Conservation (phyloP, 2,797 vertebrate species). For the Hipposideros larvatus region DNA sequence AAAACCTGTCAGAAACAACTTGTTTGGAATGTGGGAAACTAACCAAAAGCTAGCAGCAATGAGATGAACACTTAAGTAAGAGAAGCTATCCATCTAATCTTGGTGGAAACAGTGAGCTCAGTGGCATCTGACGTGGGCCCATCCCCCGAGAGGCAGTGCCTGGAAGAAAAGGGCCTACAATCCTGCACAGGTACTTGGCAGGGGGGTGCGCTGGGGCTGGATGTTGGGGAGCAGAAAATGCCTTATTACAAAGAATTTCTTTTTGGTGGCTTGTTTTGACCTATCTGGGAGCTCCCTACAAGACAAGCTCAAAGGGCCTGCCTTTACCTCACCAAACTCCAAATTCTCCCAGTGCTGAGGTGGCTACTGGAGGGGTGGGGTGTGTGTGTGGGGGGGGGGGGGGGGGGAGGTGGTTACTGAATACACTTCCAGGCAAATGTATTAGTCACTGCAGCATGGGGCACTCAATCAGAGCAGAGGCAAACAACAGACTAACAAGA, state of each 20-base stretch:
- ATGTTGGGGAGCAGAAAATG: neutral
- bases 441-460: neutral
- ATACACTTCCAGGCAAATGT: neutral
- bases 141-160: neutral
- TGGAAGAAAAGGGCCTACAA: neutral
- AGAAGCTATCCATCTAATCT: neutral
- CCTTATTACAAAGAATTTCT: neutral
- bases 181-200: fast-evolving
- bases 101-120: neutral
- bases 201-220: too few relatives aligned
- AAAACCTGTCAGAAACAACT: neutral
- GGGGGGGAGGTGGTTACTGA: neutral
- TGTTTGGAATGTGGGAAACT: neutral
- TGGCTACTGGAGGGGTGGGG: neutral
- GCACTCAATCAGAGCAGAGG: neutral
- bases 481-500: neutral
- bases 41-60: neutral
- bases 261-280: neutral
- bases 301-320: neutral
- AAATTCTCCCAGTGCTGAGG: neutral
- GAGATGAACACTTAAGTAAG: neutral
- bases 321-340: neutral
- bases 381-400: too few relatives aligned
- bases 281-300: too few relatives aligned
- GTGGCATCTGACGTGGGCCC: neutral